Evolutionary conservation across 1,140 invertebrate genomes (phyloP), one percentile per base, ranked within the genome.

Genomic region (Lethocerus indicus): DNA sequence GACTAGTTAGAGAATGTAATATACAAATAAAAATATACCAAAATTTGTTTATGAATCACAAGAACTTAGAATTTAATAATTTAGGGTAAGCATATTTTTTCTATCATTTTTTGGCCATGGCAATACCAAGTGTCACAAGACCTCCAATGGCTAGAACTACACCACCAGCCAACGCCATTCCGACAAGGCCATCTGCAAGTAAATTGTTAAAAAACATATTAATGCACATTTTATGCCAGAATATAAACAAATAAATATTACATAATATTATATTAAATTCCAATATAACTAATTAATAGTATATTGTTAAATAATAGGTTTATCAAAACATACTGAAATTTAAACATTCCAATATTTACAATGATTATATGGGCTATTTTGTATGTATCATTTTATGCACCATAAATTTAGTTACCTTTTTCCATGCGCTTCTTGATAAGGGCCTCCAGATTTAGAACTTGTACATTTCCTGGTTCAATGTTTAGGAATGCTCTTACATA

Each of bases 381-480:
- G n/a, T n/a, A n/a, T n/a, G n/a, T n/a, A n/a, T n/a, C n/a, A n/a
- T n/a, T n/a, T n/a, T n/a, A n/a, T n/a, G n/a, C n/a, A n/a, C n/a
- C n/a, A n/a, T n/a, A 36, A 47, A 24, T n/a, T n/a, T 7, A 27
- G 46, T 32, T 55, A 81, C 79, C 79, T 68, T 83, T 86, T 61
- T 87, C 86, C 81, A 91, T 87, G 63, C 79, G 76, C 59, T 87
- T 84, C 59, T 85, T 83, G 47, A 95, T 89, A 51, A 81, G 71
- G 44, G 74, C 71, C 73, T 93, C 72, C 49, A 92, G 71, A 45
- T 71, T 71, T 49, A 79, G 67, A 2, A 91, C 90, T 72, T 97
- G 92, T 56, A 79, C 74, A 62, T 97, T 97, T 20, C 74, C 76
- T n/a, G 87, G 87, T 67, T 96, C 91, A 39, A 91, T 81, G 61